phyloP scores from a whole-genome alignment of 2,113 vertebrate species.

The Martes martes region DNA sequence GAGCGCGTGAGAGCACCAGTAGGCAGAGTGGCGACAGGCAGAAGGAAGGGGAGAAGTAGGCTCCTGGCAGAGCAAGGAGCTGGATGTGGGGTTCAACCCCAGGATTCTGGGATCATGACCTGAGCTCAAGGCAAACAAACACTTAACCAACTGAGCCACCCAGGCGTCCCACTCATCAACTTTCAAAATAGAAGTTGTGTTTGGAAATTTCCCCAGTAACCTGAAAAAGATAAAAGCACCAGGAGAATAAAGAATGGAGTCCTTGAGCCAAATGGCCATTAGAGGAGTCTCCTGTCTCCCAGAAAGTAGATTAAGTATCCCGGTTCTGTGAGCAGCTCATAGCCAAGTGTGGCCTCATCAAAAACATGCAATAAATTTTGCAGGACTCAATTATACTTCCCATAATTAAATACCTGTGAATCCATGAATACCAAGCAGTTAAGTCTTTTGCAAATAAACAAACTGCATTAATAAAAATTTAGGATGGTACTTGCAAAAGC shows the following conservation, averaged over 20 bases:
- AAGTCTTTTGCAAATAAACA: neutral
- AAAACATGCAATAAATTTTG: neutral
- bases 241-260: neutral
- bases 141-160: neutral
- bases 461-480: neutral
- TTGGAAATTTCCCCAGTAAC: neutral
- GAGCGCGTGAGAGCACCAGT: too few species aligned
- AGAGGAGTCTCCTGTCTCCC: neutral
- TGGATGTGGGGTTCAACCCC: too few species aligned
- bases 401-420: neutral
- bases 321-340: rapidly evolving
- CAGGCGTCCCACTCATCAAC: neutral
- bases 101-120: neutral
- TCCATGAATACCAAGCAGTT: neutral
- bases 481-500: neutral
- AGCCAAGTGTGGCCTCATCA: neutral
- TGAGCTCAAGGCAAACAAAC: neutral
- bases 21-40: too few species aligned
- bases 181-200: neutral
- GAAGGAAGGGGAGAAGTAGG: too few species aligned
- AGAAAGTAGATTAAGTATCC: neutral
- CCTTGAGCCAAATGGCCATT: neutral
- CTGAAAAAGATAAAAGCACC: neutral
- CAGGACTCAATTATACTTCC: neutral
- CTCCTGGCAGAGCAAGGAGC: too few species aligned